These are phyloP conservation scores for Acronicta psi DNA, from an alignment of 2,888 invertebrate species.

Conservation along the genomic window DNA sequence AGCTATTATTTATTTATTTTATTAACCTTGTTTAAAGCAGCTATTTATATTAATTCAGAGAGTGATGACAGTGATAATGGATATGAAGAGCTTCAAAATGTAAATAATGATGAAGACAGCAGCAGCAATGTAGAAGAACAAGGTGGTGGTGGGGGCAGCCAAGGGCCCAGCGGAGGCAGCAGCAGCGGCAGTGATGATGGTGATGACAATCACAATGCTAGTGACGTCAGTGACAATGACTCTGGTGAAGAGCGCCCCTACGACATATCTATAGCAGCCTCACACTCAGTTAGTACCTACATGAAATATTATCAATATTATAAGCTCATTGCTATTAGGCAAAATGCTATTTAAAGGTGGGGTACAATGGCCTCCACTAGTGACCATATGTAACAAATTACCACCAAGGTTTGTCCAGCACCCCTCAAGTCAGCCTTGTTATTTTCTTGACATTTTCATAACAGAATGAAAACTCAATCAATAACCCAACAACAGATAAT, in stretches of 20 bases:
- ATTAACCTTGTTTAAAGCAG: background rate
- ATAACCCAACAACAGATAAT: too few relatives aligned
- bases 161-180: conserved; percentile 1
- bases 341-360: too few relatives aligned
- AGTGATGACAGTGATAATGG: conserved; percentile 34
- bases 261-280: conserved; percentile 78
- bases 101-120: conserved; percentile 12
- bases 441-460: too few relatives aligned
- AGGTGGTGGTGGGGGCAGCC: conserved; percentile 14
- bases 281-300: conserved; percentile 77
- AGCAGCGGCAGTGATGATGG: conserved; percentile 9
- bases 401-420: too few relatives aligned
- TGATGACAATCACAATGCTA: conserved; percentile 24
- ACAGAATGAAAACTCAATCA: too few relatives aligned
- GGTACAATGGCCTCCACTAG: too few relatives aligned
- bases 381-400: too few relatives aligned
- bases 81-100: conserved; percentile 18
- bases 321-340: too few relatives aligned
- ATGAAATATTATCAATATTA: too few relatives aligned
- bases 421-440: too few relatives aligned
- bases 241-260: conserved; percentile 67
- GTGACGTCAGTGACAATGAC: conserved; percentile 44
- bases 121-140: conserved; percentile 3
- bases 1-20: too few relatives aligned
- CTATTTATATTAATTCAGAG: conserved; percentile 23